Evolutionary conservation across 1,140 invertebrate genomes (phyloP).

Genomic region (Neoseiulus cucumeris): DNA sequence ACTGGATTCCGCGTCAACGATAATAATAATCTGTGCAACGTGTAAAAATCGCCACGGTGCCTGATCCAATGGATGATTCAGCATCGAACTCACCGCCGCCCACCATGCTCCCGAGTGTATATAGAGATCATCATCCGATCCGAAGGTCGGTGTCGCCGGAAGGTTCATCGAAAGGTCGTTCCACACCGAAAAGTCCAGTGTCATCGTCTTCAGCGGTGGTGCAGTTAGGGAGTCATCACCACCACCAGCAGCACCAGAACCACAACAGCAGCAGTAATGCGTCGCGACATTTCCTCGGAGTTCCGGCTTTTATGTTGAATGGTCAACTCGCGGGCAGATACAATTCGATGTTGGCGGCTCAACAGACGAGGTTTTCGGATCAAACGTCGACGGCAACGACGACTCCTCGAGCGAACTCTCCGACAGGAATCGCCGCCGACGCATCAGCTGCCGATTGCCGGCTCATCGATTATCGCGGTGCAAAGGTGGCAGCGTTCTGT

Average conservation of each 20-base stretch:
- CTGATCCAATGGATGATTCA: background rate
- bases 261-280: too few relatives aligned
- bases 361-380: background rate
- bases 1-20: too few relatives aligned
- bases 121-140: background rate
- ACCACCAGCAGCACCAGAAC: too few relatives aligned
- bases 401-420: conserved; percentile 10
- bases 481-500: conserved; percentile 91
- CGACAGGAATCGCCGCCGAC: conserved; percentile 40
- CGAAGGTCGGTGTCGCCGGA: conserved; percentile 3
- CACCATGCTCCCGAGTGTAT: background rate
- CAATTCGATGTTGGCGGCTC: conserved; percentile 5
- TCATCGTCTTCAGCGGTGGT: background rate
- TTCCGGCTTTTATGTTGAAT: background rate
- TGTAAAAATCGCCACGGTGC: too few relatives aligned
- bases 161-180: background rate
- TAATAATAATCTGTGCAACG: too few relatives aligned
- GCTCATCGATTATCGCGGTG: conserved; percentile 82
- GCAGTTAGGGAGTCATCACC: too few relatives aligned
- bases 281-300: background rate
- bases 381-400: background rate
- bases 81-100: conserved; percentile 4
- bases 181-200: background rate
- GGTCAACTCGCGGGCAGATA: background rate
- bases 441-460: conserved; percentile 89